Evolutionary conservation across 1,140 invertebrate species (phyloP).

Genomic region (Hestina assimilis): DNA sequence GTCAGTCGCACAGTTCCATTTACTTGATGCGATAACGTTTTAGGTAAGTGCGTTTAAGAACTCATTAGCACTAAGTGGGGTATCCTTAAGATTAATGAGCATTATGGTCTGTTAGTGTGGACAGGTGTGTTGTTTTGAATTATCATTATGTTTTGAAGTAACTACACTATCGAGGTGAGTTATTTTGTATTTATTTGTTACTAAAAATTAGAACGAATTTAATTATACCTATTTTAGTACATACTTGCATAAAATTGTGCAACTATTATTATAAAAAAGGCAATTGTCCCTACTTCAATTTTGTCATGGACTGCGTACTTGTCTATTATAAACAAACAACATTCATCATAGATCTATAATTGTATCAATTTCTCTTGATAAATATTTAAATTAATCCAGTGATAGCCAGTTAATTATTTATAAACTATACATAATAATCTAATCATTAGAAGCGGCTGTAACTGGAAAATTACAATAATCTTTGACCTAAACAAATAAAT

Average conservation of each 20-base stretch:
- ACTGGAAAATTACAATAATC: slow-evolving; percentile 6
- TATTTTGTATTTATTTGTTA: not conserved
- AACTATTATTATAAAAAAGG: not conserved
- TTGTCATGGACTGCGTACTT: no score
- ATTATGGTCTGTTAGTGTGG: slow-evolving; percentile 31
- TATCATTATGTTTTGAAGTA: not conserved
- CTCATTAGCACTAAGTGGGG: slow-evolving; percentile 49
- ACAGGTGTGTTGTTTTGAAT: slow-evolving; percentile 40
- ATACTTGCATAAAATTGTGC: no score
- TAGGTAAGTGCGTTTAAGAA: slow-evolving; percentile 63
- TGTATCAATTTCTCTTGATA: not conserved
- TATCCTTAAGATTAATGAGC: slow-evolving; percentile 39
- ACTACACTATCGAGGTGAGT: not conserved
- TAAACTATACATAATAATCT: slow-evolving; percentile 1
- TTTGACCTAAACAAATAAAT: slow-evolving; percentile 11
- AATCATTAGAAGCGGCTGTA: slow-evolving; percentile 8
- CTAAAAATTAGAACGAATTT: no score
- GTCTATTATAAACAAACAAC: no score
- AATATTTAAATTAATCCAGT: not conserved
- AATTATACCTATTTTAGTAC: no score
- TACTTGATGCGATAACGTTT: slow-evolving; percentile 73
- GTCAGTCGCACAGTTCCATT: slow-evolving; percentile 53
- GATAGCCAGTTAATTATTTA: slow-evolving; percentile 7
- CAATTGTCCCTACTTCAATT: no score
- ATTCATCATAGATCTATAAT: no score